phyloP scores from a whole-genome alignment of 2,888 invertebrate genomes.

The Eupelmus urozonus region DNA sequence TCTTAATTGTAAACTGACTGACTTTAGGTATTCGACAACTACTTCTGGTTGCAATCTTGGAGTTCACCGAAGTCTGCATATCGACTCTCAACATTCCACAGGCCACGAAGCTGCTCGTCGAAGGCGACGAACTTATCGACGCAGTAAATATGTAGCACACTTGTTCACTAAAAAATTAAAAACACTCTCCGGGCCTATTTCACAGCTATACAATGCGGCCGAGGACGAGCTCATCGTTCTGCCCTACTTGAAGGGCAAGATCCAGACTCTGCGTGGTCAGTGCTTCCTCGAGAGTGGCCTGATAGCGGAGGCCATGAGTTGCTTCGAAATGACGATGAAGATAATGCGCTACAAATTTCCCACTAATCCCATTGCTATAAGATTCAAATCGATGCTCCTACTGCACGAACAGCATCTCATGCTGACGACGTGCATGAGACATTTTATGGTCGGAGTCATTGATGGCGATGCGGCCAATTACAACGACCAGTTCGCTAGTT shows the following conservation, averaged over 20 bases:
- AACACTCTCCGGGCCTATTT: neutral
- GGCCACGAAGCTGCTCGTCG: slow-evolving; percentile 79
- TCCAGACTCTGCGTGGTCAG: slow-evolving; percentile 76
- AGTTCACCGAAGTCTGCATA: slow-evolving; percentile 81
- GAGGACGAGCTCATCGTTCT: slow-evolving; percentile 68
- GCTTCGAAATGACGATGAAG: slow-evolving; percentile 73
- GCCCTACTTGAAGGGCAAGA: slow-evolving; percentile 76
- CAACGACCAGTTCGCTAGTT: slow-evolving; percentile 77
- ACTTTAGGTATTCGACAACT: slow-evolving; percentile 73
- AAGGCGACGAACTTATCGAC: slow-evolving; percentile 76
- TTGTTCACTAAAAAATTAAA: neutral
- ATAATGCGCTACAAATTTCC: slow-evolving; percentile 77
- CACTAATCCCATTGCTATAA: slow-evolving; percentile 64
- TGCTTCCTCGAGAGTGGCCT: slow-evolving; percentile 76
- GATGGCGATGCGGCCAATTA: slow-evolving; percentile 75
- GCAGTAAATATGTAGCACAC: slow-evolving; percentile 61
- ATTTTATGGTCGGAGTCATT: slow-evolving; percentile 64
- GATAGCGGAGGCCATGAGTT: slow-evolving; percentile 73
- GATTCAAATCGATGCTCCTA: slow-evolving; percentile 66
- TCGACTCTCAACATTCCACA: slow-evolving; percentile 80
- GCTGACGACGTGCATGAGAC: slow-evolving; percentile 68
- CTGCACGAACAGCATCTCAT: slow-evolving; percentile 72
- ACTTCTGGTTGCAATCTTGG: slow-evolving; percentile 80
- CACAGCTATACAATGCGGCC: slow-evolving; percentile 25
- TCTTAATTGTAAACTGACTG: too few relatives aligned